phyloP scores from a whole-genome alignment of 2,888 invertebrate species.

The Oegoconia quadripuncta region DNA sequence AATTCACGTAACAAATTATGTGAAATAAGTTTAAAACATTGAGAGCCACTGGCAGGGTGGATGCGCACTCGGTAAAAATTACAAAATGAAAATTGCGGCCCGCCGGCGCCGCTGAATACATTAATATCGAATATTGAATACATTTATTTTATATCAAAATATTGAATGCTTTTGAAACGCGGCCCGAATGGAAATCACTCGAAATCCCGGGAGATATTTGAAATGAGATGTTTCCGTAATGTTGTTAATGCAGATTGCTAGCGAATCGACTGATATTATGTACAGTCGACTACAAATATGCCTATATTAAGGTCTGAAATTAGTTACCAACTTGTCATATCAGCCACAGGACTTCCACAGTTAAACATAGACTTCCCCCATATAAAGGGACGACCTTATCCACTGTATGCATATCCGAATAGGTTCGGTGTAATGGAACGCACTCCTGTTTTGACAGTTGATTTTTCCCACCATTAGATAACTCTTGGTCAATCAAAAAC shows the following conservation, averaged over 20 bases:
- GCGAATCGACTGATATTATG: too few species aligned
- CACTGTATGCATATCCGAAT: too few species aligned
- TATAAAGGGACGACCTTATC: too few species aligned
- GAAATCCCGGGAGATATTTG: conserved; percentile 55
- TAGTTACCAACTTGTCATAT: too few species aligned
- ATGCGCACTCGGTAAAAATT: conserved; percentile 75
- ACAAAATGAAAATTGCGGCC: conserved; percentile 78
- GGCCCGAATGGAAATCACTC: conserved; percentile 55
- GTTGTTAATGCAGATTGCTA: conserved; percentile 4
- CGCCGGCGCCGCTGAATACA: conserved; percentile 74
- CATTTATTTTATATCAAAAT: conserved; percentile 66
- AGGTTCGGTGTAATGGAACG: too few species aligned
- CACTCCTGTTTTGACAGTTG: too few species aligned
- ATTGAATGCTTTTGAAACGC: conserved; percentile 63
- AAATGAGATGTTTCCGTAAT: conserved; percentile 11
- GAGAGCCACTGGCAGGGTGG: conserved; percentile 40
- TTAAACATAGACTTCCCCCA: too few species aligned
- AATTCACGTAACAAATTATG: conserved; percentile 1
- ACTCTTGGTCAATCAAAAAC: too few species aligned
- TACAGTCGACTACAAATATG: too few species aligned
- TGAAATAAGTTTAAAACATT: conserved; percentile 28
- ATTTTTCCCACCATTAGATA: too few species aligned
- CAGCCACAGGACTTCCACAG: too few species aligned
- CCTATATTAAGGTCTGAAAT: too few species aligned
- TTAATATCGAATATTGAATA: conserved; percentile 79